Conservation (phyloP, 2,888 invertebrate species). For the Melipona bicolor region DNA sequence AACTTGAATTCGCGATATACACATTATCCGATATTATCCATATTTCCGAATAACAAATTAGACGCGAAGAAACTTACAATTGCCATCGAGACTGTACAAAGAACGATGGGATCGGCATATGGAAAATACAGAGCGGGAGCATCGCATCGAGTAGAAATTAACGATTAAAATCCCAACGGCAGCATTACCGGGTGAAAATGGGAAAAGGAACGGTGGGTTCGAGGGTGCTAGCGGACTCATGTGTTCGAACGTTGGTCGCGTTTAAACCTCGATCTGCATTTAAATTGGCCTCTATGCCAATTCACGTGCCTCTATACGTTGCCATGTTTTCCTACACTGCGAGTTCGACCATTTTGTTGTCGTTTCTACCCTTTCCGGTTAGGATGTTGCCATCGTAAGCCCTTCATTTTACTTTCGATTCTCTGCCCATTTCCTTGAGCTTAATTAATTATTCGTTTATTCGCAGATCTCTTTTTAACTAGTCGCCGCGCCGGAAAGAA, state of each 20-base stretch:
- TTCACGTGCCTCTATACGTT: slow-evolving; percentile 55
- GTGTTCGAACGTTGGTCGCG: slow-evolving; percentile 68
- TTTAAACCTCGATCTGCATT: slow-evolving; percentile 78
- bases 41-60: slow-evolving; percentile 11
- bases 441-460: slow-evolving; percentile 69
- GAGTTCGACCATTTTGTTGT: slow-evolving; percentile 60
- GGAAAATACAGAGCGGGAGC: slow-evolving; percentile 41
- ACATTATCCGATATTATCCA: neutral
- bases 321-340: slow-evolving; percentile 63
- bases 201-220: slow-evolving; percentile 39
- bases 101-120: slow-evolving; percentile 43
- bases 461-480: slow-evolving; percentile 41
- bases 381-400: slow-evolving; percentile 47
- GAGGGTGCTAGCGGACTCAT: slow-evolving; percentile 67
- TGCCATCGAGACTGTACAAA: slow-evolving; percentile 34
- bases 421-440: slow-evolving; percentile 61
- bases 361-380: slow-evolving; percentile 53
- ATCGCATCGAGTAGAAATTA: slow-evolving; percentile 65
- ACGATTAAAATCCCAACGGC: slow-evolving; percentile 75
- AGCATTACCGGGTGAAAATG: slow-evolving; percentile 66
- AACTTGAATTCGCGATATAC: neutral
- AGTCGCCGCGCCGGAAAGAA: neutral
- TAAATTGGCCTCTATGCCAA: slow-evolving; percentile 75
- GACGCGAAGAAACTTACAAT: slow-evolving; percentile 63
- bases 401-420: slow-evolving; percentile 69